Evolutionary conservation across 2,888 invertebrate genomes (phyloP).

Genomic region (Drosophila pegasa): DNA sequence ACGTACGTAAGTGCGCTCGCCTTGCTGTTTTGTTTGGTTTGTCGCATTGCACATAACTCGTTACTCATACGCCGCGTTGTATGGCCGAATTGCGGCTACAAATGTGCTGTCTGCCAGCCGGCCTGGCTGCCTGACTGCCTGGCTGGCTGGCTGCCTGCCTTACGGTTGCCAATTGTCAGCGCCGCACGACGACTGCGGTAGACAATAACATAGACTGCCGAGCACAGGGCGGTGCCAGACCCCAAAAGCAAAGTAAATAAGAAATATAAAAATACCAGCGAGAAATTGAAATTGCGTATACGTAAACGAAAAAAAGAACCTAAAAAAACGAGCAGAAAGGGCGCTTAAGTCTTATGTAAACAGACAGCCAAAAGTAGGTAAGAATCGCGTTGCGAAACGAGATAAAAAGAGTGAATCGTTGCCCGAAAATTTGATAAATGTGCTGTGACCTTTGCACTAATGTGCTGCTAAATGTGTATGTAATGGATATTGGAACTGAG

Average conservation of each 20-base stretch:
- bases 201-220: constrained; percentile 33
- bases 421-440: constrained; percentile 63
- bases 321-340: constrained; percentile 6
- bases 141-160: constrained; percentile 49
- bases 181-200: constrained; percentile 41
- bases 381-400: constrained; percentile 37
- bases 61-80: constrained; percentile 71
- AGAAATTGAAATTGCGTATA: constrained; percentile 72
- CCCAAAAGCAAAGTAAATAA: constrained; percentile 65
- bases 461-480: constrained; percentile 49
- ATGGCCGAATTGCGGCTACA: constrained; percentile 37
- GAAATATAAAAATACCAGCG: constrained; percentile 60
- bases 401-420: constrained; percentile 36
- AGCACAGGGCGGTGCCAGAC: constrained; percentile 21
- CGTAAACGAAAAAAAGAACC: constrained; percentile 29
- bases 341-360: constrained; percentile 54
- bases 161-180: constrained; percentile 67
- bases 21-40: constrained; percentile 38
- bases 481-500: constrained; percentile 7
- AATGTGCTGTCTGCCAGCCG: constrained; percentile 45
- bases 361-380: constrained; percentile 66
- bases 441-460: constrained; percentile 65
- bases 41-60: constrained; percentile 74
- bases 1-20: constrained; percentile 21
- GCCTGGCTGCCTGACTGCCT: constrained; percentile 42